phyloP scores from a whole-genome alignment of 2,888 invertebrate genomes.

The Melanostoma mellinum region DNA sequence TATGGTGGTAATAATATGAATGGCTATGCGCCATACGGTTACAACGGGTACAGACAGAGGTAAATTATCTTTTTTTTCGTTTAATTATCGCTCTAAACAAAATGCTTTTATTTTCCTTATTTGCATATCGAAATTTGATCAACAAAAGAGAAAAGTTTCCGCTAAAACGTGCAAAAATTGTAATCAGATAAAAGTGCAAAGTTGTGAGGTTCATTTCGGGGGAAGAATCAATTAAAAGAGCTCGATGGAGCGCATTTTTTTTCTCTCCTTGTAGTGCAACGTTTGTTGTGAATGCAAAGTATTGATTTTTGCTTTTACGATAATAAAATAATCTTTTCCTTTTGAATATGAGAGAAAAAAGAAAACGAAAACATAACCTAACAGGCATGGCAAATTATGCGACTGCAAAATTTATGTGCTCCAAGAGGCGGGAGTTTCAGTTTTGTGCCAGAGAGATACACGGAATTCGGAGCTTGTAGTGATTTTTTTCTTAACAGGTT shows the following conservation, averaged over 20 bases:
- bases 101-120: constrained; percentile 9
- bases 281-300: constrained; percentile 65
- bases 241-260: constrained; percentile 21
- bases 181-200: constrained; percentile 19
- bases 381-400: constrained; percentile 9
- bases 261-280: constrained; percentile 19
- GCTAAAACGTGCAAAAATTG: constrained; percentile 20
- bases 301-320: constrained; percentile 65
- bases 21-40: constrained; percentile 77
- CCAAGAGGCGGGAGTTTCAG: constrained; percentile 48
- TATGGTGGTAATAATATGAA: constrained; percentile 76
- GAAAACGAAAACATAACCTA: constrained; percentile 52
- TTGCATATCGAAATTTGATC: too few species aligned
- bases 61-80: constrained; percentile 72
- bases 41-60: constrained; percentile 78
- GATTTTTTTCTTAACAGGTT: not conserved
- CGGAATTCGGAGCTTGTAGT: too few species aligned
- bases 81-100: constrained; percentile 19
- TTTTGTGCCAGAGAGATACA: not conserved
- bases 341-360: constrained; percentile 4
- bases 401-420: constrained; percentile 25
- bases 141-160: not conserved
- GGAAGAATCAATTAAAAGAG: constrained; percentile 49
- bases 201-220: constrained; percentile 32
- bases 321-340: constrained; percentile 46